These are phyloP conservation scores for Sepioteuthis lessoniana DNA, from an alignment of 2,888 invertebrate species.

Conservation along the genomic window DNA sequence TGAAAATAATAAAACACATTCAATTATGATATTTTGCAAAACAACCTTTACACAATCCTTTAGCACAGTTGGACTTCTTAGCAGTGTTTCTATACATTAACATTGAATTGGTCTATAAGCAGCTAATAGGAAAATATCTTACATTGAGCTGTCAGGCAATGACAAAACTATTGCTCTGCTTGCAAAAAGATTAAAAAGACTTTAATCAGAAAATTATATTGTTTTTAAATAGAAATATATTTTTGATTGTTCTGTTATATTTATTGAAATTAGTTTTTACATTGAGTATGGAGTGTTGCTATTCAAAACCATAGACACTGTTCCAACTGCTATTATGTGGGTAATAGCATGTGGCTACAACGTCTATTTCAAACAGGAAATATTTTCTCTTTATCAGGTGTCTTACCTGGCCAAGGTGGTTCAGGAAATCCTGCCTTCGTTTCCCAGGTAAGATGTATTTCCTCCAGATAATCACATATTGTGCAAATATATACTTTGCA, in stretches of 20 bases:
- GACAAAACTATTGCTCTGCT: too few relatives aligned
- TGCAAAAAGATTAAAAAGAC: too few relatives aligned
- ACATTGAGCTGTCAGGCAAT: too few relatives aligned
- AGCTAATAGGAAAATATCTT: too few relatives aligned
- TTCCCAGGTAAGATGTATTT: conserved; percentile 55
- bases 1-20: too few relatives aligned
- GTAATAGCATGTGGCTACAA: conserved; percentile 8
- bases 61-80: too few relatives aligned
- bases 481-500: too few relatives aligned
- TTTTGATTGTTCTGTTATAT: not conserved
- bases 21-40: too few relatives aligned
- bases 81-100: too few relatives aligned
- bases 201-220: not conserved
- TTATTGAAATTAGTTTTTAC: not conserved
- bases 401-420: conserved; percentile 56
- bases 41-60: too few relatives aligned
- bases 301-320: not conserved
- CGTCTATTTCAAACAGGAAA: conserved; percentile 39
- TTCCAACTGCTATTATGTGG: conserved; percentile 23
- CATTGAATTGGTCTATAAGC: too few relatives aligned
- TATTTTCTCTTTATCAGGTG: conserved; percentile 53
- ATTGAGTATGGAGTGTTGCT: not conserved
- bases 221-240: not conserved
- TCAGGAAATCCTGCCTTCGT: conserved; percentile 57
- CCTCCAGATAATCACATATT: not conserved